Percentiles rank a stretch among this genome's conserved stretches.
Evolutionary conservation across 2,113 vertebrate species (phyloP).

Genomic region (Burhinus oedicnemus): DNA sequence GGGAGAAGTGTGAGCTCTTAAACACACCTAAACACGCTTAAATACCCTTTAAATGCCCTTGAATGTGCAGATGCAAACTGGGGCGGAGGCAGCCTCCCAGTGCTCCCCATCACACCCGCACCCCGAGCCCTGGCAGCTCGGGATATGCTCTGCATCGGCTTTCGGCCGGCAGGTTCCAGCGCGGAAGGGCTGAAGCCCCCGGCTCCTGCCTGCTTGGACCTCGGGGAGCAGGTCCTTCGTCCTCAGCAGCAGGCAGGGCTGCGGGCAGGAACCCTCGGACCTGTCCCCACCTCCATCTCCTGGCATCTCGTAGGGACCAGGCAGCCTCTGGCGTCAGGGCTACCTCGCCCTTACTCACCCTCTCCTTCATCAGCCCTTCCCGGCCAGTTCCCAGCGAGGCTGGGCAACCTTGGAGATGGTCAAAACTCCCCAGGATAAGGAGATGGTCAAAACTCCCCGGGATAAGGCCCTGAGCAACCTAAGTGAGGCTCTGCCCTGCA

Average conservation of each 20-base stretch:
- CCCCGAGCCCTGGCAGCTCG: not conserved
- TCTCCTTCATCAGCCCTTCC: not conserved
- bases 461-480: not conserved
- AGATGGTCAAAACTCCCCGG: not conserved
- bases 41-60: not conserved
- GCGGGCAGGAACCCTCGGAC: not conserved
- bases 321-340: not conserved
- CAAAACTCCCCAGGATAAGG: not conserved
- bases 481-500: not conserved
- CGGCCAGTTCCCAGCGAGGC: not conserved
- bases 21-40: not conserved
- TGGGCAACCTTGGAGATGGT: not conserved
- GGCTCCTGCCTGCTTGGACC: not conserved
- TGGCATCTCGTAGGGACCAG: not conserved
- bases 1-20: not conserved
- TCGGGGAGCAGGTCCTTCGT: not conserved
- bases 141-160: not conserved
- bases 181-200: not conserved
- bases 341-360: not conserved
- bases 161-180: not conserved
- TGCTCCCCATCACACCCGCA: not conserved
- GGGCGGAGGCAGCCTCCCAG: not conserved
- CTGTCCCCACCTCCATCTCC: not conserved
- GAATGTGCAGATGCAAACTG: not conserved
- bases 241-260: not conserved